Percentiles rank a stretch among this genome's conserved stretches.
Conservation (phyloP, 2,888 invertebrate species). For the Epirrita christyi region DNA sequence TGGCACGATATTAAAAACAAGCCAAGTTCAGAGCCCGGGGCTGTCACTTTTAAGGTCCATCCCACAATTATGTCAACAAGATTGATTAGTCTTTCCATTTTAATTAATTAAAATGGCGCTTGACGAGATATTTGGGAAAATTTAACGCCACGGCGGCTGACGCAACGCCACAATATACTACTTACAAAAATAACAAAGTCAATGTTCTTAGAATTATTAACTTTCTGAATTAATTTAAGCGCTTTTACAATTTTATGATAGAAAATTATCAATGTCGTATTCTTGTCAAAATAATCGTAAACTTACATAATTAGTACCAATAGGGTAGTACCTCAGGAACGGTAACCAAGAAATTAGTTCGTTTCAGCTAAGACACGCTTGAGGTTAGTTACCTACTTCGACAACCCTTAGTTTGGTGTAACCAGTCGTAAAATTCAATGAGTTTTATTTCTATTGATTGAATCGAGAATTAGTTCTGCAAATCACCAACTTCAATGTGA, state of each 20-base stretch:
- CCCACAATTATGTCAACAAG: constrained; percentile 59
- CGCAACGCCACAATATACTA: constrained; percentile 13
- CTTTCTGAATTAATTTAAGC: background rate
- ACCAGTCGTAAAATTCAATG: background rate
- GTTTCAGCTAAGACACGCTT: too few species aligned
- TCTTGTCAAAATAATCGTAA: too few species aligned
- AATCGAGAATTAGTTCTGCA: background rate
- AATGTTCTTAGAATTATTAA: background rate
- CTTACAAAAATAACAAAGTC: constrained; percentile 14
- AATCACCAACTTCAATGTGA: background rate
- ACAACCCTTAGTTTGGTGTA: background rate
- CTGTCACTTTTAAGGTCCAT: constrained; percentile 22
- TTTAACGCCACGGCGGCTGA: constrained; percentile 20
- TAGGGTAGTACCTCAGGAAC: too few species aligned
- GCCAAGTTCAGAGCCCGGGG: background rate
- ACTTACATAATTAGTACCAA: too few species aligned
- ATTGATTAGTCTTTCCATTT: constrained; percentile 59
- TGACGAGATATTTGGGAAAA: constrained; percentile 37
- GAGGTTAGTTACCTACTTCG: background rate
- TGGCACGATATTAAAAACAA: constrained; percentile 5
- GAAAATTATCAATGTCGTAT: too few species aligned
- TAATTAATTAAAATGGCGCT: constrained; percentile 53
- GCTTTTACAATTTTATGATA: too few species aligned
- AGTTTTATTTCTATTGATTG: background rate
- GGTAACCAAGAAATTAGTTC: too few species aligned